phyloP scores from a whole-genome alignment of 2,113 vertebrate genomes.

The Scomber scombrus region DNA sequence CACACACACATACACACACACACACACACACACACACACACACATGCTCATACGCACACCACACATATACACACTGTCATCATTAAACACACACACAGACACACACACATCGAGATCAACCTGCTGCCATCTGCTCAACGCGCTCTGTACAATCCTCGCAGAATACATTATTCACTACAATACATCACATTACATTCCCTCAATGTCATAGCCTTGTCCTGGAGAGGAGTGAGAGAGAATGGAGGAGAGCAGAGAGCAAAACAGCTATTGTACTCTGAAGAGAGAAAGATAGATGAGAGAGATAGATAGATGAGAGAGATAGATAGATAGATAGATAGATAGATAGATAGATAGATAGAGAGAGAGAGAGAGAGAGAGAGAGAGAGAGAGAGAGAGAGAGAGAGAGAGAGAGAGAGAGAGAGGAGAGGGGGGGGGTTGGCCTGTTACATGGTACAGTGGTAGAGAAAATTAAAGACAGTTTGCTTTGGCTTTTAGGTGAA shows the following conservation, averaged over 20 bases:
- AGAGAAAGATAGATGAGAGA: conserved; percentile 12
- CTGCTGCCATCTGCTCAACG: conserved; percentile 83
- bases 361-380: conserved; percentile 13
- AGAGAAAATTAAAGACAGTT: conserved; percentile 68
- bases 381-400: background rate
- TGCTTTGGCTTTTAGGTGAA: conserved; percentile 69
- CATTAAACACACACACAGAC: conserved; percentile 69
- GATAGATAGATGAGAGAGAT: conserved; percentile 13
- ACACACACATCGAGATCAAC: conserved; percentile 75
- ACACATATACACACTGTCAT: conserved; percentile 73
- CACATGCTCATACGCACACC: conserved; percentile 35
- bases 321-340: background rate
- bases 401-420: background rate
- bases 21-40: conserved; percentile 45
- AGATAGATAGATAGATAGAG: conserved; percentile 5
- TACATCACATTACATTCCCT: conserved; percentile 85
- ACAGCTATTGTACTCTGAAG: conserved; percentile 65
- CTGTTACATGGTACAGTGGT: conserved; percentile 42
- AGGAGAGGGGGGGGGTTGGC: conserved; percentile 9
- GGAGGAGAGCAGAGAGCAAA: conserved; percentile 54
- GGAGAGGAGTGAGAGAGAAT: conserved; percentile 63
- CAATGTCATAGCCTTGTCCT: conserved; percentile 80
- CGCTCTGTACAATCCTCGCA: conserved; percentile 80
- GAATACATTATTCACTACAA: conserved; percentile 85
- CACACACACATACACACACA: conserved; percentile 66